Evolutionary conservation across 2,113 vertebrate species (phyloP).

Genomic region (Nothoprocta perdicaria): DNA sequence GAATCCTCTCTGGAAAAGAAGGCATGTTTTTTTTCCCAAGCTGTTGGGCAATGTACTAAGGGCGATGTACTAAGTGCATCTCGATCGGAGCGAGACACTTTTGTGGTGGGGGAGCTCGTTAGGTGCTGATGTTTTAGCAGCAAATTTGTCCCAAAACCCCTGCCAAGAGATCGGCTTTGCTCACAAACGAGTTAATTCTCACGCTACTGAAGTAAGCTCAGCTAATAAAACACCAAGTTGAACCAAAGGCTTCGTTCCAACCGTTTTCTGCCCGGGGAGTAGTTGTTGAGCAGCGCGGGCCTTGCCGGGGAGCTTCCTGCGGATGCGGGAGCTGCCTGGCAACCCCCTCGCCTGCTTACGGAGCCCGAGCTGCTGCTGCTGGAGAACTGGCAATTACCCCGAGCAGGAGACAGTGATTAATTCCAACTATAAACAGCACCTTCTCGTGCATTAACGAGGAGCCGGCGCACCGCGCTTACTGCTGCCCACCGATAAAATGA

Average conservation of each 20-base stretch:
- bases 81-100: accelerated
- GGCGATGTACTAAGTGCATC: too few species aligned
- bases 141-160: background rate
- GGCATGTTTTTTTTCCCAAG: background rate
- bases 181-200: background rate
- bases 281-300: background rate
- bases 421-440: background rate
- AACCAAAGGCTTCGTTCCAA: background rate
- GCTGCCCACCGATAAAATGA: background rate
- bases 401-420: slow-evolving; percentile 39
- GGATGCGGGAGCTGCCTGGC: slow-evolving; percentile 36
- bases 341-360: background rate
- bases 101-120: background rate
- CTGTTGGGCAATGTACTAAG: background rate
- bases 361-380: background rate
- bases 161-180: background rate
- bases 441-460: background rate
- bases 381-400: slow-evolving; percentile 19
- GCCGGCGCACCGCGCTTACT: background rate
- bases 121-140: background rate
- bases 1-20: background rate
- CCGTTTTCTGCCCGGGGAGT: background rate
- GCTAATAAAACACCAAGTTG: background rate
- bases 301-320: background rate
- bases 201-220: background rate